Conservation (phyloP, 1,140 invertebrate genomes). For the Lordiphosa stackelbergi region DNA sequence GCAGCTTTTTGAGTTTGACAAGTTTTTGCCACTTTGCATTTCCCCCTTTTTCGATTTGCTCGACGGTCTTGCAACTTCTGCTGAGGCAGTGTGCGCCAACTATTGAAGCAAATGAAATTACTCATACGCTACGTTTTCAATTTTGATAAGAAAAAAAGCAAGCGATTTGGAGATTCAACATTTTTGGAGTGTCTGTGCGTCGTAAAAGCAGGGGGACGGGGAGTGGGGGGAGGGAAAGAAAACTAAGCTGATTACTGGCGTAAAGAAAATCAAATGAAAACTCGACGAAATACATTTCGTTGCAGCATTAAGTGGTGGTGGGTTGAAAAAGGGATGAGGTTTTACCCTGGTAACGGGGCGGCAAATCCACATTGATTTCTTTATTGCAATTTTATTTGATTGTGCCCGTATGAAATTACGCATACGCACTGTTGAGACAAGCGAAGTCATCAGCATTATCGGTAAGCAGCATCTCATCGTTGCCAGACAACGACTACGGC, state of each 20-base stretch:
- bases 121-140: conserved; percentile 70
- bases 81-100: conserved; percentile 36
- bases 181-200: conserved; percentile 35
- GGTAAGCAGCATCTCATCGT: conserved; percentile 39
- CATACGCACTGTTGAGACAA: conserved; percentile 69
- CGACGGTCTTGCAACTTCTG: conserved; percentile 9
- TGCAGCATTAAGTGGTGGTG: conserved; percentile 39
- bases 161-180: conserved; percentile 41
- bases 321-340: conserved; percentile 6
- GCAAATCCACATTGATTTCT: conserved; percentile 70
- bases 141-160: conserved; percentile 52
- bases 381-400: conserved; percentile 75
- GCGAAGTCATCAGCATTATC: conserved; percentile 65
- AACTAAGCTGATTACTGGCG: conserved; percentile 66
- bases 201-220: conserved; percentile 15
- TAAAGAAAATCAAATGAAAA: conserved; percentile 58
- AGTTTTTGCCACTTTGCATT: conserved; percentile 70
- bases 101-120: conserved; percentile 66
- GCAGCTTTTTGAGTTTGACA: conserved; percentile 56
- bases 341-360: conserved; percentile 13
- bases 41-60: conserved; percentile 35
- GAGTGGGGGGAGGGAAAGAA: conserved; percentile 11
- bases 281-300: conserved; percentile 57
- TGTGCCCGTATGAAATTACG: conserved; percentile 68
- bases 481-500: conserved; percentile 22